Base-by-base conservation (phyloP, 2,797 vertebrate species). In the Gobio occitaniae region DNA sequence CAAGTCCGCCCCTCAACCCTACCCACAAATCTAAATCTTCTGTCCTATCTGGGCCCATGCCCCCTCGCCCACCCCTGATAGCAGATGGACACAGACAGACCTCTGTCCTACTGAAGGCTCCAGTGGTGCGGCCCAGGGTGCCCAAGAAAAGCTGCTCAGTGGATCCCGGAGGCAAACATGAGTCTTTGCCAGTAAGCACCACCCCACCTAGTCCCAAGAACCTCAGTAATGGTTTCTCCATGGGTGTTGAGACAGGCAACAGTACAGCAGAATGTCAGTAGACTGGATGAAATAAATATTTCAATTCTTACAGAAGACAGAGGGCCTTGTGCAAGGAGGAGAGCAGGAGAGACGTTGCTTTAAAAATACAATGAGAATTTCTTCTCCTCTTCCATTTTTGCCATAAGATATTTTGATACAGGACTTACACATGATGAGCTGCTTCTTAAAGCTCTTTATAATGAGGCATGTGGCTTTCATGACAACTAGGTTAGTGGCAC, bases 201-300 rank as follows among this genome's bases (percentile, higher is more conserved):
- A 88, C 88, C 0, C 92, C 93, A 16, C 88, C 91, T 0, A 94
- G 91, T 80, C 94, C 95, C 36, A 93, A 86, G 82, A 93, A 86
- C 86, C 92, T 95, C 81, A 94, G 93, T 87, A 96, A 96, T 11
- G 95, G 95, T 74, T 94, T 95, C 77, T 48, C 47, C 1, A 17
- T 92, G 0, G 93, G 87, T 87, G 88, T 87, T n/a, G 95, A 94
- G 86, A 88, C 93, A 3, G 69, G 75, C 72, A 90, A 79, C 84
- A 93, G 92, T 90, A 88, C 88, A 2, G 4, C 93, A 78, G 92
- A 90, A 88, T 93, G 93, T 89, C 92, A 95, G 90, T 95, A 95
- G 83, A 72, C 66, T 75, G 8, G 38, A 63, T 48, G 63, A 83
- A 72, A 17, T 47, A 74, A 69, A 78, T 32, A 74, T 56, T 77